phyloP scores from a whole-genome alignment of 2,113 vertebrate genomes.

The Castor canadensis region DNA sequence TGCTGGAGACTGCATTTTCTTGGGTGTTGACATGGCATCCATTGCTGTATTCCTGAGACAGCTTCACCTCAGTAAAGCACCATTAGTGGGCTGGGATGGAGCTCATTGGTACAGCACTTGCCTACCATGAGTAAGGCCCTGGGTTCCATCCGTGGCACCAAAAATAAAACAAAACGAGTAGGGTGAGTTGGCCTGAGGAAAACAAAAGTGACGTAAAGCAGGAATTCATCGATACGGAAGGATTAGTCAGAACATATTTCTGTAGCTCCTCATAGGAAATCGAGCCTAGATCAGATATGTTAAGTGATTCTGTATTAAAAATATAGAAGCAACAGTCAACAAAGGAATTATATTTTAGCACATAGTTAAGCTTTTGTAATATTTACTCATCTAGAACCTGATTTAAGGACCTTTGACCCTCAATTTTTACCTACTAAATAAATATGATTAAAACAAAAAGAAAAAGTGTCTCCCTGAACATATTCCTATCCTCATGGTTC shows the following conservation, averaged over 20 bases:
- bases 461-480: not conserved
- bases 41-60: too few relatives aligned
- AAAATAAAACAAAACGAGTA: not conserved
- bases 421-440: conserved; percentile 43
- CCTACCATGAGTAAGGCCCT: not conserved
- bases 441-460: conserved; percentile 10
- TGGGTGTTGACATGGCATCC: not conserved
- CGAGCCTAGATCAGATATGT: too few relatives aligned
- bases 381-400: not conserved
- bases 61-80: not conserved
- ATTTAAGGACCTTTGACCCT: not conserved
- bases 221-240: not conserved
- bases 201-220: not conserved
- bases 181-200: not conserved
- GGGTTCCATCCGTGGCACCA: too few relatives aligned
- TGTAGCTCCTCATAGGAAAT: not conserved
- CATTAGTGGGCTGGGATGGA: not conserved
- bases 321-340: not conserved
- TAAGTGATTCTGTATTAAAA: not conserved
- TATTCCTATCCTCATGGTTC: not conserved
- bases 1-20: not conserved
- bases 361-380: not conserved
- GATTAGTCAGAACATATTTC: not conserved
- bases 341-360: not conserved
- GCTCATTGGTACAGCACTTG: not conserved